phyloP scores from a whole-genome alignment of 2,888 invertebrate species.

The Julus scandinavius region DNA sequence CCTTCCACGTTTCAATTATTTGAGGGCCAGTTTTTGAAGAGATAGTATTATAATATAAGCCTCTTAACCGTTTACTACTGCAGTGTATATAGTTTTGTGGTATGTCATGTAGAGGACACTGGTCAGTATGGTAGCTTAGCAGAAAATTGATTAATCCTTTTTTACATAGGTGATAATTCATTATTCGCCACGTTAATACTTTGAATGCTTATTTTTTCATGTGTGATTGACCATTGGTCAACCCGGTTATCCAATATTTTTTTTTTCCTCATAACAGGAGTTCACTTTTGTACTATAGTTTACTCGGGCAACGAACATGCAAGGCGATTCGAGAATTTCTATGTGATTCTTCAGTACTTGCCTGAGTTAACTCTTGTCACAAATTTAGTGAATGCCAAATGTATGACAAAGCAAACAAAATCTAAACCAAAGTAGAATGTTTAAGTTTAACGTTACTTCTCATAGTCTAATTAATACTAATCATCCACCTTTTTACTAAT shows the following conservation, averaged over 20 bases:
- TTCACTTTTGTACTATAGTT: constrained; percentile 9
- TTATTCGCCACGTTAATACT: not conserved
- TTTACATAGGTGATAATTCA: constrained; percentile 22
- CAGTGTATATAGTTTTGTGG: constrained; percentile 22
- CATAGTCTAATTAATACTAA: not conserved
- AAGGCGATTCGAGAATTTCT: not conserved
- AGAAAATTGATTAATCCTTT: constrained; percentile 28
- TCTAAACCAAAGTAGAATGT: constrained; percentile 42
- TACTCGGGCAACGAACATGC: constrained; percentile 3
- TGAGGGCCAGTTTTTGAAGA: constrained; percentile 16
- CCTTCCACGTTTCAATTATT: constrained; percentile 28
- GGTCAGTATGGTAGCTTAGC: constrained; percentile 44
- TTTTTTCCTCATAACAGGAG: not conserved
- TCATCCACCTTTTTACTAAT: not conserved
- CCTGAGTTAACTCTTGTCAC: not conserved
- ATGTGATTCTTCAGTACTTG: not conserved
- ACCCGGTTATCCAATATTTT: not conserved
- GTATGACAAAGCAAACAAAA: constrained; percentile 25
- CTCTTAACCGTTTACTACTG: constrained; percentile 43
- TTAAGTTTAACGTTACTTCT: not conserved
- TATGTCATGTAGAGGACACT: constrained; percentile 4
- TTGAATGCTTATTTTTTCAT: constrained; percentile 10
- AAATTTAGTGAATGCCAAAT: constrained; percentile 29
- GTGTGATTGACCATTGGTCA: constrained; percentile 25
- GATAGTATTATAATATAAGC: constrained; percentile 37